Conservation (phyloP, 2,797 vertebrate species). For the Halcyon leucocephala region DNA sequence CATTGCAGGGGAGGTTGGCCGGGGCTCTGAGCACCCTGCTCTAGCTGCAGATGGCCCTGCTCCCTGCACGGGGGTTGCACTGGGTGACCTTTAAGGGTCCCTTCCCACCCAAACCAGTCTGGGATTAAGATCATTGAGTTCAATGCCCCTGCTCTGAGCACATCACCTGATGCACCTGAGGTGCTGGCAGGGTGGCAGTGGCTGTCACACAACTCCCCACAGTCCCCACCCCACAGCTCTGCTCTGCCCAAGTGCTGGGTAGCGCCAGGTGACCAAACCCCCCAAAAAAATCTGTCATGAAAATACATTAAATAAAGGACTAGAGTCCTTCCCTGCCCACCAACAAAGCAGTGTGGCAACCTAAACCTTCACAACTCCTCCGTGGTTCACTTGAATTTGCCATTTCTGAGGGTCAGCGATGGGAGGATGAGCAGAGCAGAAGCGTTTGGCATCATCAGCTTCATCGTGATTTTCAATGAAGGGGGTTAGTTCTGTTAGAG, state of each 20-base stretch:
- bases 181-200: accelerated
- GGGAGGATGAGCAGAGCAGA: not conserved
- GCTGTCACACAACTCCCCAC: accelerated
- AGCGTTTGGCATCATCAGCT: not conserved
- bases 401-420: not conserved
- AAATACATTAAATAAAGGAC: not conserved
- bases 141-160: not conserved
- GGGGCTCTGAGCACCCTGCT: not conserved
- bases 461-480: not conserved
- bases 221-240: accelerated
- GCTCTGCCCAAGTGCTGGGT: accelerated
- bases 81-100: not conserved
- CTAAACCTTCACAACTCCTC: not conserved
- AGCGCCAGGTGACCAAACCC: accelerated
- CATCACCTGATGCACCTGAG: accelerated
- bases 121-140: too few relatives aligned
- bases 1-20: not conserved
- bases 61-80: not conserved
- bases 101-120: not conserved
- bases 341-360: not conserved
- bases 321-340: not conserved
- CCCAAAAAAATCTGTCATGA: not conserved
- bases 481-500: not conserved
- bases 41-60: not conserved
- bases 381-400: not conserved